A percentile compares a stretch with the other conserved stretches of the same genome.
Conservation (phyloP, 2,797 vertebrate species). For the Sciaenops ocellatus region DNA sequence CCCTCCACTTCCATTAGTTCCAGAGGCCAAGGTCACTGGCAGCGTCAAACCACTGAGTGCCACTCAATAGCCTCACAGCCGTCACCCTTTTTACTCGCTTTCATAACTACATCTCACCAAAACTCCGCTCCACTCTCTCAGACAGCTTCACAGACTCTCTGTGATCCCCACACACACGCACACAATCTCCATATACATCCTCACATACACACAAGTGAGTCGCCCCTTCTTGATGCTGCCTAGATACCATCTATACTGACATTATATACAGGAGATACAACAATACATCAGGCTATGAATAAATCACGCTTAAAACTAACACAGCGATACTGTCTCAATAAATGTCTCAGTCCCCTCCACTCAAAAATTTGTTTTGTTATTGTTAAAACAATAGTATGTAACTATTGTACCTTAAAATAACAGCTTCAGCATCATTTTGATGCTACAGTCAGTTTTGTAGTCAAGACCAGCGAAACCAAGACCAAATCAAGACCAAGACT, state of each 20-base stretch:
- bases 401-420: no score
- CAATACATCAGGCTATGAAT: not conserved
- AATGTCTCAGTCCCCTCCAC: no score
- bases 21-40: constrained; percentile 82
- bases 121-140: constrained; percentile 32
- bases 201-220: constrained; percentile 13
- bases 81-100: constrained; percentile 51
- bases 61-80: constrained; percentile 69
- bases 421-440: no score
- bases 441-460: no score
- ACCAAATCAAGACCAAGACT: no score
- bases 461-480: no score
- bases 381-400: no score
- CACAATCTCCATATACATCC: constrained; percentile 30
- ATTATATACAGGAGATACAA: not conserved
- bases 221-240: not conserved
- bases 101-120: constrained; percentile 67
- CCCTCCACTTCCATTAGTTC: constrained; percentile 84
- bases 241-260: not conserved
- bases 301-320: not conserved
- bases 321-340: not conserved
- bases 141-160: constrained; percentile 29
- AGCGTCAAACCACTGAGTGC: constrained; percentile 55
- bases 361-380: no score
- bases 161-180: constrained; percentile 28